A percentile compares a stretch with the other conserved stretches of the same genome.
phyloP scores from a whole-genome alignment of 2,797 vertebrate species.

The Megalops cyprinoides region DNA sequence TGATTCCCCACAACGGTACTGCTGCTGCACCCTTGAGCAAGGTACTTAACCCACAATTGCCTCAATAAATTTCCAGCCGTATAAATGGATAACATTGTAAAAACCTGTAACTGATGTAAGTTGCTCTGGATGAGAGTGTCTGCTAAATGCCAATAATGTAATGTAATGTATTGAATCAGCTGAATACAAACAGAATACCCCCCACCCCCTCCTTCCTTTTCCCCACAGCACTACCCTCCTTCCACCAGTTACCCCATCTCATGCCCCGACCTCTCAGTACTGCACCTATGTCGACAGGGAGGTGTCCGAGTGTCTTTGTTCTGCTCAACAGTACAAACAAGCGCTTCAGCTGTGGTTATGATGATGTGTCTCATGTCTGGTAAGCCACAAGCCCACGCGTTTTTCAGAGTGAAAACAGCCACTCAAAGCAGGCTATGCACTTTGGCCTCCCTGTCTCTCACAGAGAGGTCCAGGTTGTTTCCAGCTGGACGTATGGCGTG shows the following conservation, averaged over 20 bases:
- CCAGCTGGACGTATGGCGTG: not conserved
- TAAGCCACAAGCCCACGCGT: constrained; percentile 54
- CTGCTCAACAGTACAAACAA: constrained; percentile 71
- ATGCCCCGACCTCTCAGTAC: constrained; percentile 46
- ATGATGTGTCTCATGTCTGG: constrained; percentile 55
- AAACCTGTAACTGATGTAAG: no score
- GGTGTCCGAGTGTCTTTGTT: constrained; percentile 73
- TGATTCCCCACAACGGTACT: no score
- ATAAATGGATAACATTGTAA: no score
- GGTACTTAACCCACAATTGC: no score
- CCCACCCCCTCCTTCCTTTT: not conserved
- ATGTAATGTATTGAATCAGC: no score
- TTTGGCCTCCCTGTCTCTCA: constrained; percentile 45
- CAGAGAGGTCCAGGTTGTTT: constrained; percentile 11
- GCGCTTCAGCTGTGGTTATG: constrained; percentile 70
- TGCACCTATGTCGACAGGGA: constrained; percentile 65
- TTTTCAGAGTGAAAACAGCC: constrained; percentile 49
- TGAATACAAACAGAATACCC: constrained; percentile 27
- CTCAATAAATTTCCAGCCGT: no score
- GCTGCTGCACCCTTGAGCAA: no score
- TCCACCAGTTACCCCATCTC: constrained; percentile 30
- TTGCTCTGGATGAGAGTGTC: no score
- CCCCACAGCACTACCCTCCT: constrained; percentile 40
- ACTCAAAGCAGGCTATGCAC: constrained; percentile 55
- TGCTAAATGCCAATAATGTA: no score